Evolutionary conservation across 2,888 invertebrate genomes (phyloP), one percentile per base, ranked within the genome.

Genomic region (Lepidonotus clava): DNA sequence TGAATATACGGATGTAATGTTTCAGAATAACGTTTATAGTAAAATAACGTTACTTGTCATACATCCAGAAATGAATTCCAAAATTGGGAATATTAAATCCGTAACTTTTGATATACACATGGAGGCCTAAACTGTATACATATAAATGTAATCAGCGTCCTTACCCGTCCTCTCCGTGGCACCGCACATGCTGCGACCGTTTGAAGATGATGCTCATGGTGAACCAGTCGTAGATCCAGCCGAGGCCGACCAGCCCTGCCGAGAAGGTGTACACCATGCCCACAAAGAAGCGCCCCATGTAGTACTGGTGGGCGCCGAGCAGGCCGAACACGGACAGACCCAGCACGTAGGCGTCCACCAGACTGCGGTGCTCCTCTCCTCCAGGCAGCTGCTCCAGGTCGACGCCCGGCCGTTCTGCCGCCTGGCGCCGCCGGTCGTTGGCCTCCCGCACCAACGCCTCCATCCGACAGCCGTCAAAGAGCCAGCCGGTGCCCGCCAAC

Each of bases 391-490:
- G 61, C 36, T 84, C 38, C 28, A 56, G 0, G 89, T 84, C 1
- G 86, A 88, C 56, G 88, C 18, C 41, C 28, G 51, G 53, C 6
- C 28, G 38, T 18, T 41, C 24, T 34, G 18, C 56, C 18, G 28
- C 46, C 24, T 5, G 4, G 46, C 14, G 18, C 46, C 28, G 36
- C 14, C 41, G 14, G 41, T 41, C 14, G 40, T 83, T 90, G 14
- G 87, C 88, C 21, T 90, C 89, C 41, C 56, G 86, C 4, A 90
- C 90, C 36, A 90, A 76, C 86, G 87, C 87, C 34, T 85, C 77
- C 90, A 90, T 89, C 0, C 90, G 87, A 2, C 87, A 41, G n/a
- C 88, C 88, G 85, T 90, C 90, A 56, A 85, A 88, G 21, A 90
- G 18, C 87, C 89, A 90, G 6, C 90, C 90, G 34, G 90, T 83